A percentile compares a stretch with the other conserved stretches of the same genome.
These are phyloP conservation scores for Sylvia borin DNA, from an alignment of 2,797 vertebrate genomes.

Conservation along the genomic window DNA sequence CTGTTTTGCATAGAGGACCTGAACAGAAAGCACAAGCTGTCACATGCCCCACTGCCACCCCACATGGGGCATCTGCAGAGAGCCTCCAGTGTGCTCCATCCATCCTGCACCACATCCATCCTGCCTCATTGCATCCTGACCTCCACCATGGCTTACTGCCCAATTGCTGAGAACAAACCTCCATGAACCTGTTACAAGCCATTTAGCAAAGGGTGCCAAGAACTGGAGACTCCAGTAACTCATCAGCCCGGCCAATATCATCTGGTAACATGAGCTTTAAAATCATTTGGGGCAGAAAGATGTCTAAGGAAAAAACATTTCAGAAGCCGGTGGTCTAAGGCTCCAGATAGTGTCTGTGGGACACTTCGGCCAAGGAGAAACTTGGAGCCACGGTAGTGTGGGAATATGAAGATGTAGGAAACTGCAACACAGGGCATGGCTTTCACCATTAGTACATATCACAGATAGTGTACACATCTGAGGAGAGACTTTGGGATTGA, in stretches of 20 bases:
- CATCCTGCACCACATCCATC: background rate
- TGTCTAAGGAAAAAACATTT: background rate
- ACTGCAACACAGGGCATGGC: background rate
- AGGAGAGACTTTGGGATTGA: background rate
- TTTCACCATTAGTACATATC: background rate
- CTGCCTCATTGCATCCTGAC: accelerated
- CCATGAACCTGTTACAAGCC: background rate
- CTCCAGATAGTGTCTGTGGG: accelerated
- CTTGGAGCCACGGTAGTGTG: background rate
- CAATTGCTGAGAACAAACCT: background rate
- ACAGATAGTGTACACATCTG: background rate
- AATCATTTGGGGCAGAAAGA: background rate
- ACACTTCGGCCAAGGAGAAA: background rate
- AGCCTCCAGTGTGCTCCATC: background rate
- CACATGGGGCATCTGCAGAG: background rate
- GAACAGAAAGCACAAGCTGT: background rate
- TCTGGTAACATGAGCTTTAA: background rate
- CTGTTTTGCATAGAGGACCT: constrained; percentile 85
- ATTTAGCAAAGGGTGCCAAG: background rate
- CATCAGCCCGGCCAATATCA: background rate
- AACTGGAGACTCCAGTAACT: background rate
- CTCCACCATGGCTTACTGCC: accelerated
- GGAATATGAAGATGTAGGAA: background rate
- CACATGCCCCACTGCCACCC: background rate
- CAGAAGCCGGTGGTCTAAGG: background rate